Conservation (phyloP, 2,113 vertebrate genomes). For the Pterocles orientalis region DNA sequence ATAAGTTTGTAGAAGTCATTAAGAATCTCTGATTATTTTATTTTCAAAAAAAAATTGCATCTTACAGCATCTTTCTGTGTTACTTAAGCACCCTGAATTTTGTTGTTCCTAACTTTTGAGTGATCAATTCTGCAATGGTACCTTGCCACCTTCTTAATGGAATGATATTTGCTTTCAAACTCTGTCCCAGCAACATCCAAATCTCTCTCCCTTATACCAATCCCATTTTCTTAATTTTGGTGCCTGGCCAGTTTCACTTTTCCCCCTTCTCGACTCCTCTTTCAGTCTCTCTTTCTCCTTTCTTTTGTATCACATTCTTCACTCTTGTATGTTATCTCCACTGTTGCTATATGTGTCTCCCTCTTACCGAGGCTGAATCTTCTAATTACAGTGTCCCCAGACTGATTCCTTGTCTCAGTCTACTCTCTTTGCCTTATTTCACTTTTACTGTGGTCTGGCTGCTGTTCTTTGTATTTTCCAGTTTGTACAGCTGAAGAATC, state of each 20-base stretch:
- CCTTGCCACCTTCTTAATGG: neutral
- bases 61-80: neutral
- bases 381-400: neutral
- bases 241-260: neutral
- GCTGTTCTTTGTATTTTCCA: constrained; percentile 9
- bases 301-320: neutral
- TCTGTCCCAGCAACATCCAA: neutral
- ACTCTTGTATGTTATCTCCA: neutral
- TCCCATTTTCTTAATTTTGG: neutral
- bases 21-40: neutral
- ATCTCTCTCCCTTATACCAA: neutral
- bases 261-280: neutral
- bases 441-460: neutral
- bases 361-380: neutral
- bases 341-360: neutral
- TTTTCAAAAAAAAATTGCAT: neutral
- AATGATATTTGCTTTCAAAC: neutral
- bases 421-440: neutral
- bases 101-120: neutral
- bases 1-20: neutral
- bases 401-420: constrained; percentile 14
- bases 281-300: neutral
- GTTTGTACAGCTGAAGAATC: constrained; percentile 26
- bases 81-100: neutral
- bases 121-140: neutral